Evolutionary conservation across 2,797 vertebrate genomes (phyloP).

Genomic region (Sternarchorhynchus goeldii): DNA sequence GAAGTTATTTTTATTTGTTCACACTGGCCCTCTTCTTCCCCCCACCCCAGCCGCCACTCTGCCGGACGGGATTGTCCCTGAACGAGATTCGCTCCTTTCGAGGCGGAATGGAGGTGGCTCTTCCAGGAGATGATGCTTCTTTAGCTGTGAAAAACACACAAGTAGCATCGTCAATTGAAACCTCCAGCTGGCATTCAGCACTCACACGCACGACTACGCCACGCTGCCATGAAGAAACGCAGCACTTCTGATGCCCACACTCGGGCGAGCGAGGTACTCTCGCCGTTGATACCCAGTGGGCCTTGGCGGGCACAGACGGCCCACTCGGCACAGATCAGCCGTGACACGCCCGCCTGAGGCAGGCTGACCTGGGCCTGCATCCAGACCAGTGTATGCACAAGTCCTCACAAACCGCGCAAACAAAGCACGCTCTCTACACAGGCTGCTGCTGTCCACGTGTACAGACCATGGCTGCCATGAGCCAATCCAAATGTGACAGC

Average conservation of each 20-base stretch:
- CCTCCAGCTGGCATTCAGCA: background rate
- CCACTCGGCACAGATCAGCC: no score
- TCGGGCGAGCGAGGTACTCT: background rate
- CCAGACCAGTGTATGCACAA: constrained; percentile 70
- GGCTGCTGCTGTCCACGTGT: constrained; percentile 77
- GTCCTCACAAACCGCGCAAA: constrained; percentile 73
- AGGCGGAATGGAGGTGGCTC: constrained; percentile 66
- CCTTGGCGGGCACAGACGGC: no score
- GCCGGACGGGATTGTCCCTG: constrained; percentile 80
- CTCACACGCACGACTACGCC: no score
- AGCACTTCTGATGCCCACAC: no score
- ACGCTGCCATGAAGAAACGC: no score
- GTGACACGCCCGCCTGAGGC: constrained; percentile 24
- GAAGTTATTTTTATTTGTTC: constrained; percentile 67
- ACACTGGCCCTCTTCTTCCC: constrained; percentile 83
- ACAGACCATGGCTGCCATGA: constrained; percentile 51
- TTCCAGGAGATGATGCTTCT: constrained; percentile 68
- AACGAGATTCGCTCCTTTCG: constrained; percentile 86
- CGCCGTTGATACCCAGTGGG: background rate
- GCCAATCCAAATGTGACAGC: constrained; percentile 58
- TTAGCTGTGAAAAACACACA: constrained; percentile 72
- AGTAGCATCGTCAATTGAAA: constrained; percentile 39
- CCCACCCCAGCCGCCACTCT: constrained; percentile 89
- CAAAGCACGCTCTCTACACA: constrained; percentile 66
- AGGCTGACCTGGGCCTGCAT: constrained; percentile 50